These are phyloP conservation scores for Sesia bembeciformis DNA, from an alignment of 2,888 invertebrate species.

Conservation along the genomic window DNA sequence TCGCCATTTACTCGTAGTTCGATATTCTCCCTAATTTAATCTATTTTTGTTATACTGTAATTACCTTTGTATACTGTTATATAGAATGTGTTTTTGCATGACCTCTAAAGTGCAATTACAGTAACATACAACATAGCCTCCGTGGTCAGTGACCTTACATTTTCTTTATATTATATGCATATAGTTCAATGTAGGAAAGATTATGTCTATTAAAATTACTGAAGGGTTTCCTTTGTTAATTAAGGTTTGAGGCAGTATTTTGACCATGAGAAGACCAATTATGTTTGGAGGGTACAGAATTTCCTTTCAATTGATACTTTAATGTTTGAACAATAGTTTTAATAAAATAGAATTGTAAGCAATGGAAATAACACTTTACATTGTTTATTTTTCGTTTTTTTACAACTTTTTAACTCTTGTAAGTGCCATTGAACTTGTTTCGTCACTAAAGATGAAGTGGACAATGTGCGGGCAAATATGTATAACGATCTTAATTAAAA, in stretches of 20 bases:
- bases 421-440: too few relatives aligned
- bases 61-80: too few relatives aligned
- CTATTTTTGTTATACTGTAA: too few relatives aligned
- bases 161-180: slow-evolving; percentile 7
- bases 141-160: slow-evolving; percentile 12
- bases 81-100: background rate
- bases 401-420: too few relatives aligned
- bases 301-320: background rate
- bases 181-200: slow-evolving; percentile 7
- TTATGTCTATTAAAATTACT: slow-evolving; percentile 1
- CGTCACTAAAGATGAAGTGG: too few relatives aligned
- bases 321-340: background rate
- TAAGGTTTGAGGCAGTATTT: background rate
- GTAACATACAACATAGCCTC: slow-evolving; percentile 7
- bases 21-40: too few relatives aligned
- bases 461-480: too few relatives aligned
- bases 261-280: background rate
- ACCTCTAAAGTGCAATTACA: background rate
- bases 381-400: too few relatives aligned
- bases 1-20: too few relatives aligned
- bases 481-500: too few relatives aligned
- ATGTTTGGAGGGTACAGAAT: background rate
- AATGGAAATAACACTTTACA: too few relatives aligned
- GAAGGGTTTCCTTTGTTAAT: background rate
- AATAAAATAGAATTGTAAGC: too few relatives aligned